These are phyloP conservation scores for Pachyramphus minor DNA, from an alignment of 2,113 vertebrate genomes.

Conservation along the genomic window DNA sequence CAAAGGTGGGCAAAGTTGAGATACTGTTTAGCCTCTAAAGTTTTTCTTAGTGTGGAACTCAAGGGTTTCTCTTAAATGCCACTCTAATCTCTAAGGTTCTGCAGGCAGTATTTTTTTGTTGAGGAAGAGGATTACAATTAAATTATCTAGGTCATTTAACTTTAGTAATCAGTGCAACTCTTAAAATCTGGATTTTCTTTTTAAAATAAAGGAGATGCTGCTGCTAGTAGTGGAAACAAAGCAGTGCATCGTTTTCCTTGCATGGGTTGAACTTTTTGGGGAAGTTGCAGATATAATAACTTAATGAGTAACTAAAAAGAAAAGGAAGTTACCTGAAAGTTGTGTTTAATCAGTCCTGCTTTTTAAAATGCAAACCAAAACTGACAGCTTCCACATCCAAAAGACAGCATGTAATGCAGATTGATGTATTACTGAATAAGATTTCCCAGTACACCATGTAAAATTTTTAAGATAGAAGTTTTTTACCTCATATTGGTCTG, in stretches of 20 bases:
- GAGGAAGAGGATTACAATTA: neutral
- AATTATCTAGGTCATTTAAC: slow-evolving; percentile 26
- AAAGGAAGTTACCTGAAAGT: neutral
- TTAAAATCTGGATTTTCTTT: neutral
- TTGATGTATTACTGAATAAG: neutral
- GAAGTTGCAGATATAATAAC: neutral
- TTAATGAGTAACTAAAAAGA: neutral
- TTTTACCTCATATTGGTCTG: neutral
- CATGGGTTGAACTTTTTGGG: neutral
- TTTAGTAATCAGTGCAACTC: neutral
- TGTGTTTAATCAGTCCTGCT: neutral
- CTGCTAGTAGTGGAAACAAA: neutral
- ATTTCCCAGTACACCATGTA: neutral
- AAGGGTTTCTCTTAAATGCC: neutral
- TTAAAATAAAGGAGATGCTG: neutral
- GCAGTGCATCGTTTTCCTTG: neutral
- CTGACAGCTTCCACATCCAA: neutral
- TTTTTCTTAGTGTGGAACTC: neutral
- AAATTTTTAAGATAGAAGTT: neutral
- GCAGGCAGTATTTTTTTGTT: neutral
- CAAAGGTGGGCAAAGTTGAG: neutral
- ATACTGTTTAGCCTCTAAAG: neutral
- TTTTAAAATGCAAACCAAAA: neutral
- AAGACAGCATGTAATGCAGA: neutral
- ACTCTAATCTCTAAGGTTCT: slow-evolving; percentile 1